These are phyloP conservation scores for Pharmacophagus antenor DNA, from an alignment of 2,888 invertebrate genomes.

Conservation along the genomic window DNA sequence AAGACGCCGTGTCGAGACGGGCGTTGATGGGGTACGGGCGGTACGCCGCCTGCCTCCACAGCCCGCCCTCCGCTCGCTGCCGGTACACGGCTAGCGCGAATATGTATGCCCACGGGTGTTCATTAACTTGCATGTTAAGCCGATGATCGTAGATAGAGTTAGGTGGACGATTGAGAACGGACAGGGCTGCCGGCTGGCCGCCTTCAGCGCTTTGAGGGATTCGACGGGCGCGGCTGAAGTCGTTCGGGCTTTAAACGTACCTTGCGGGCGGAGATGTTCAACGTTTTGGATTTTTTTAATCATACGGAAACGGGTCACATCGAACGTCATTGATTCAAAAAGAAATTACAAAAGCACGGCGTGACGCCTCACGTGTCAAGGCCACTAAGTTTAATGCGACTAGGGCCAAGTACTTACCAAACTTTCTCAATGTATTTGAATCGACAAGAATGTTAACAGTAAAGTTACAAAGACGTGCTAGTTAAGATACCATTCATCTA, in stretches of 20 bases:
- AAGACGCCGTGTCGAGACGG: slow-evolving; percentile 45
- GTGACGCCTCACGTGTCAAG: no score
- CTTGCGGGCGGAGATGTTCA: background rate
- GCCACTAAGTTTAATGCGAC: no score
- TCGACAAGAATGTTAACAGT: no score
- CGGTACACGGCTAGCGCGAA: slow-evolving; percentile 50
- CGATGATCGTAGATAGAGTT: slow-evolving; percentile 59
- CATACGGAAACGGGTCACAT: background rate
- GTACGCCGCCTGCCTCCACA: slow-evolving; percentile 34
- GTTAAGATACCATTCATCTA: no score
- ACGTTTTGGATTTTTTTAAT: background rate
- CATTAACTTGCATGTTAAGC: slow-evolving; percentile 74
- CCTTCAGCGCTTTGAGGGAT: slow-evolving; percentile 27
- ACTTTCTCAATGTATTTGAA: no score
- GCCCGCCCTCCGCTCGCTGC: slow-evolving; percentile 37
- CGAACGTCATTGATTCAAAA: no score
- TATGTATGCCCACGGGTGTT: slow-evolving; percentile 62
- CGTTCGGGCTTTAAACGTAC: background rate
- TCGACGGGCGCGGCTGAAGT: slow-evolving; percentile 6
- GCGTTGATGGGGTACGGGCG: slow-evolving; percentile 34
- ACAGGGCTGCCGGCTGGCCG: slow-evolving; percentile 6
- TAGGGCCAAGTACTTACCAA: no score
- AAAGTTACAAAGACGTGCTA: no score
- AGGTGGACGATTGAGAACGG: slow-evolving; percentile 43
- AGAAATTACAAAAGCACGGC: no score